phyloP scores from a whole-genome alignment of 2,113 vertebrate species.

The Triplophysa dalaica region DNA sequence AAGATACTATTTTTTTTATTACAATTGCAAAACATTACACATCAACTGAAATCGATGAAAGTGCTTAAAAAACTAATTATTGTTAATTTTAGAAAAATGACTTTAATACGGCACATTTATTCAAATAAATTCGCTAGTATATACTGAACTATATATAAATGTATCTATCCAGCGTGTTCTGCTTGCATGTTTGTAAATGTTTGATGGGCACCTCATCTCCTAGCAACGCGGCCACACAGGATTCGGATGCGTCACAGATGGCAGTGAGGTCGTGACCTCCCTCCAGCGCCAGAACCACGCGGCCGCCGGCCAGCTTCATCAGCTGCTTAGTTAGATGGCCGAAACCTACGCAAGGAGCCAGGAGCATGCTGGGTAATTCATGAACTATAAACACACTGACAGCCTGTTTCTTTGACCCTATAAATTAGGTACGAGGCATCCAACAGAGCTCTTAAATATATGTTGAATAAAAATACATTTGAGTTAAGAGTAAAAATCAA shows the following conservation, averaged over 20 bases:
- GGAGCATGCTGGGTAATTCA: slow-evolving; percentile 32
- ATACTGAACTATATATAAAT: neutral
- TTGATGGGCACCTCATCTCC: slow-evolving; percentile 77
- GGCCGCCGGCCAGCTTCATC: slow-evolving; percentile 83
- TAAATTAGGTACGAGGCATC: no score
- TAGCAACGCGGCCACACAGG: slow-evolving; percentile 81
- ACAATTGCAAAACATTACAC: no score
- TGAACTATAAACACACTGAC: neutral
- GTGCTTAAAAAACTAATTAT: neutral
- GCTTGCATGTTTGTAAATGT: neutral
- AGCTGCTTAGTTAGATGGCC: slow-evolving; percentile 86
- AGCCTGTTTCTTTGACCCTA: no score
- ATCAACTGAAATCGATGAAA: neutral
- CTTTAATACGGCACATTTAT: neutral
- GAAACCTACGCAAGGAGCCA: slow-evolving; percentile 74
- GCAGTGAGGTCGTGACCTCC: slow-evolving; percentile 87
- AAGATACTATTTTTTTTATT: no score
- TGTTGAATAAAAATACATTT: neutral
- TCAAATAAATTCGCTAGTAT: neutral
- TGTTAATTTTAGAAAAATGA: neutral
- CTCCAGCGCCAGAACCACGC: slow-evolving; percentile 84
- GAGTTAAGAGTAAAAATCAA: neutral
- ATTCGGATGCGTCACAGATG: slow-evolving; percentile 86
- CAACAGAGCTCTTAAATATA: no score
- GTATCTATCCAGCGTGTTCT: neutral